These are phyloP conservation scores for Pilophorus perplexus DNA, from an alignment of 2,888 invertebrate genomes.

Conservation along the genomic window DNA sequence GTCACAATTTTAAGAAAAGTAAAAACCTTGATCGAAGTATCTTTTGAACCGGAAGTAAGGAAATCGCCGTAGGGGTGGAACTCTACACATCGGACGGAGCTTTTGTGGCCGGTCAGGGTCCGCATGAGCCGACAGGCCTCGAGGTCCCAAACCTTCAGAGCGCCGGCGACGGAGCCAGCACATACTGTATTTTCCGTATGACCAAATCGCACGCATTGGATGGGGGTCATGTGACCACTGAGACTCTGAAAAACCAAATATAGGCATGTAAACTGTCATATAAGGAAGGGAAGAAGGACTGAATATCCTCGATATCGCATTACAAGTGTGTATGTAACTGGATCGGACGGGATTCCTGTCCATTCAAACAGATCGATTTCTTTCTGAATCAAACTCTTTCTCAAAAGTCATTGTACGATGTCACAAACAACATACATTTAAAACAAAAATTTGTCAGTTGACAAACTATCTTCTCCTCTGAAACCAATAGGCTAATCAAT, in stretches of 20 bases:
- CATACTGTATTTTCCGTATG: conserved; percentile 92
- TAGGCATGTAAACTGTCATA: background rate
- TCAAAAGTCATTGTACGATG: no score
- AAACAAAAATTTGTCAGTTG: no score
- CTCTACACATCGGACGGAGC: conserved; percentile 80
- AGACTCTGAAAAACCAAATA: conserved; percentile 66
- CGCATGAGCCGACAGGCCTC: conserved; percentile 89
- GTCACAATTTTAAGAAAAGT: no score
- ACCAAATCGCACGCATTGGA: conserved; percentile 93
- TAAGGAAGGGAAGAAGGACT: no score
- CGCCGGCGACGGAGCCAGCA: conserved; percentile 91
- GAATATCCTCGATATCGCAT: no score
- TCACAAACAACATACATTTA: no score
- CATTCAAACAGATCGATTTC: no score
- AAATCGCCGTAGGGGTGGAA: conserved; percentile 96
- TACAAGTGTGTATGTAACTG: no score
- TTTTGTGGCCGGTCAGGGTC: conserved; percentile 86
- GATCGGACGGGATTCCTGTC: no score
- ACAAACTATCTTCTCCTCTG: no score
- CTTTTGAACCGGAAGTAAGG: conserved; percentile 88
- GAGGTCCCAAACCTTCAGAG: conserved; percentile 93
- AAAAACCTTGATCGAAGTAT: conserved; percentile 82
- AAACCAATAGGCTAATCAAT: no score
- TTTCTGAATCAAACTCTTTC: no score
- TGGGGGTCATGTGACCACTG: conserved; percentile 88